A percentile compares a stretch with the other conserved stretches of the same genome.
phyloP scores from a whole-genome alignment of 2,888 invertebrate genomes.

The Blera fallax region DNA sequence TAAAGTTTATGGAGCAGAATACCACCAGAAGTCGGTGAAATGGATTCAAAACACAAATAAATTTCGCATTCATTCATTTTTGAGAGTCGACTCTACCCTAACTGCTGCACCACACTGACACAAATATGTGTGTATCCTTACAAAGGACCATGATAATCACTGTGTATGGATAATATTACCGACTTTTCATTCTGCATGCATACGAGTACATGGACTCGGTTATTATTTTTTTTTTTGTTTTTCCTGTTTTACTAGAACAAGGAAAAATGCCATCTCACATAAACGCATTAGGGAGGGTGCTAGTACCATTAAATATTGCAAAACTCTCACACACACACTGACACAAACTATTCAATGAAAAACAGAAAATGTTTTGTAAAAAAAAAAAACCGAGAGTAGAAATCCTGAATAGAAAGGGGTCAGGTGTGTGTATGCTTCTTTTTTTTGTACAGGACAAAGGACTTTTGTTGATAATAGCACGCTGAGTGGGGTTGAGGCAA shows the following conservation, averaged over 20 bases:
- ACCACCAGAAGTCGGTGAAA: neutral
- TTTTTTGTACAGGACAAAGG: slow-evolving; percentile 7
- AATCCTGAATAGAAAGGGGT: slow-evolving; percentile 8
- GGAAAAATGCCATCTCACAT: slow-evolving; percentile 38
- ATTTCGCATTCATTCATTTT: slow-evolving; percentile 4
- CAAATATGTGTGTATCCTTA: neutral
- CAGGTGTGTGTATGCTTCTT: slow-evolving; percentile 26
- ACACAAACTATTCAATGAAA: slow-evolving; percentile 29
- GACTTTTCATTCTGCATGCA: neutral
- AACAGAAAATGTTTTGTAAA: slow-evolving; percentile 14
- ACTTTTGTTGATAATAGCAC: slow-evolving; percentile 7
- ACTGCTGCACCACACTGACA: neutral
- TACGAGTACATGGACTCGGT: no score
- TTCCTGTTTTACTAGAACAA: slow-evolving; percentile 6
- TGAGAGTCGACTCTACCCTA: neutral
- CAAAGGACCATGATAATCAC: slow-evolving; percentile 18
- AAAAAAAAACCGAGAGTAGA: neutral
- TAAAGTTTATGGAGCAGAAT: slow-evolving; percentile 16
- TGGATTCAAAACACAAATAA: slow-evolving; percentile 16
- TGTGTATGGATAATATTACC: slow-evolving; percentile 17
- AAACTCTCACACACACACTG: neutral
- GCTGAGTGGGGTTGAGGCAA: neutral
- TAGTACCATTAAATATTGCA: slow-evolving; percentile 46
- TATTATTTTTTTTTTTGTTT: neutral
- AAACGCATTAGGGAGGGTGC: slow-evolving; percentile 44